Evolutionary conservation across 2,797 vertebrate genomes (phyloP).

Genomic region (Sebastes trivittatus): DNA sequence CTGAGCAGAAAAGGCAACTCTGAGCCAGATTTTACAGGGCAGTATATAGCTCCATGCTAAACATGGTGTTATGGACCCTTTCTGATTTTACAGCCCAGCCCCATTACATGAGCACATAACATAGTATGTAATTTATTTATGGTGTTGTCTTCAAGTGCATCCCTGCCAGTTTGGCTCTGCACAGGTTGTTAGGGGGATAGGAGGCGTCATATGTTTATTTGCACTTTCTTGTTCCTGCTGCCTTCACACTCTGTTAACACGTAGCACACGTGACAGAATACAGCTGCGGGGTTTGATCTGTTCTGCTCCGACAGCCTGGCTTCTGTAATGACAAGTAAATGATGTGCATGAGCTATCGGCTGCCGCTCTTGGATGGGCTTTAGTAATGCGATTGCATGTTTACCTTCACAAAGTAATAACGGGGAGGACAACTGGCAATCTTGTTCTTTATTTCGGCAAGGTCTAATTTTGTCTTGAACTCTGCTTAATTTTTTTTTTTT

Average conservation of each 20-base stretch:
- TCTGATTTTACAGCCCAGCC: constrained; percentile 38
- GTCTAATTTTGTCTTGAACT: constrained; percentile 31
- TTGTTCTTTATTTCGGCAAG: constrained; percentile 9
- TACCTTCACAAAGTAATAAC: constrained; percentile 60
- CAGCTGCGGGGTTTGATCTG: constrained; percentile 74
- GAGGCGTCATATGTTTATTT: constrained; percentile 63
- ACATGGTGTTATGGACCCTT: constrained; percentile 42
- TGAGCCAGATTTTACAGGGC: constrained; percentile 47
- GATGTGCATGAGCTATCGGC: constrained; percentile 66
- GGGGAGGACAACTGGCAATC: constrained; percentile 14
- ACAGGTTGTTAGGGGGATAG: constrained; percentile 52
- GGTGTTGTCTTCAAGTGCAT: constrained; percentile 2
- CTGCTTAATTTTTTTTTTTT: constrained; percentile 29
- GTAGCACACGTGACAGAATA: constrained; percentile 63
- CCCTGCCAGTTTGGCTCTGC: constrained; percentile 32
- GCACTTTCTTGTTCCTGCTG: constrained; percentile 60
- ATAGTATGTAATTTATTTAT: constrained; percentile 36
- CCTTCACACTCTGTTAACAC: constrained; percentile 72
- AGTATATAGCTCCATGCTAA: constrained; percentile 58
- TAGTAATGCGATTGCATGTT: constrained; percentile 62
- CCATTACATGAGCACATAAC: constrained; percentile 50
- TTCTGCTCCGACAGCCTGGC: constrained; percentile 67
- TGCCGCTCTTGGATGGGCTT: constrained; percentile 50
- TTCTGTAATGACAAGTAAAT: constrained; percentile 77
- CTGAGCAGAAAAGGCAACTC: constrained; percentile 26